These are phyloP conservation scores for Alentia gelatinosa DNA, from an alignment of 2,888 invertebrate genomes.

Conservation along the genomic window DNA sequence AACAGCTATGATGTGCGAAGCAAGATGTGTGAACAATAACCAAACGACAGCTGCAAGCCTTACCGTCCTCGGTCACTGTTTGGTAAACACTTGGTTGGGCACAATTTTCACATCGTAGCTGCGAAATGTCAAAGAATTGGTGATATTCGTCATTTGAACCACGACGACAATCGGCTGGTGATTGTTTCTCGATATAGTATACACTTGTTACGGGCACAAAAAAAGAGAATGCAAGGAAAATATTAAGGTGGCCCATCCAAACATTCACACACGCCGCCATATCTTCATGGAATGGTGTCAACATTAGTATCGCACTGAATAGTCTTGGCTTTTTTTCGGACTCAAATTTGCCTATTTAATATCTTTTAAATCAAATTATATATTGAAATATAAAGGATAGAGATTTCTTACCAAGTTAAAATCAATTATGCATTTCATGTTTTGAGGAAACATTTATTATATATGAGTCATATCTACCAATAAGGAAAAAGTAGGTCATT, in stretches of 20 bases:
- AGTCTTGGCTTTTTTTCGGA: neutral
- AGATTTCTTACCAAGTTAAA: too few relatives aligned
- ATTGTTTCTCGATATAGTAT: conserved; percentile 56
- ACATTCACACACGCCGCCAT: conserved; percentile 41
- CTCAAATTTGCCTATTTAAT: neutral
- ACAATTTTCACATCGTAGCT: conserved; percentile 67
- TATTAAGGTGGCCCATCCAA: neutral
- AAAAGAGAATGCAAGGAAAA: conserved; percentile 15
- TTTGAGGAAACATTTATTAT: neutral
- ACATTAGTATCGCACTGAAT: neutral
- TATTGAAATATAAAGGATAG: neutral
- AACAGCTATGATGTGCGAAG: too few relatives aligned
- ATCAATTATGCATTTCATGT: neutral
- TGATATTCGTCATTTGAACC: conserved; percentile 58
- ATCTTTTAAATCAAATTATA: neutral
- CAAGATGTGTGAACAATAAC: too few relatives aligned
- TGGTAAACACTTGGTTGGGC: conserved; percentile 68
- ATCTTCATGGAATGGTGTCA: conserved; percentile 38
- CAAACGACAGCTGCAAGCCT: too few relatives aligned
- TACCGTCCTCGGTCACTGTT: conserved; percentile 71
- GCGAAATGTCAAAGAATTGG: conserved; percentile 72
- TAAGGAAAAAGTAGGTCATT: neutral
- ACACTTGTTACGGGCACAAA: neutral
- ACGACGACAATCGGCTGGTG: conserved; percentile 59
- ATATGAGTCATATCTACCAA: neutral